These are phyloP conservation scores for Crenuchus spilurus DNA, from an alignment of 2,797 vertebrate genomes.

Conservation along the genomic window DNA sequence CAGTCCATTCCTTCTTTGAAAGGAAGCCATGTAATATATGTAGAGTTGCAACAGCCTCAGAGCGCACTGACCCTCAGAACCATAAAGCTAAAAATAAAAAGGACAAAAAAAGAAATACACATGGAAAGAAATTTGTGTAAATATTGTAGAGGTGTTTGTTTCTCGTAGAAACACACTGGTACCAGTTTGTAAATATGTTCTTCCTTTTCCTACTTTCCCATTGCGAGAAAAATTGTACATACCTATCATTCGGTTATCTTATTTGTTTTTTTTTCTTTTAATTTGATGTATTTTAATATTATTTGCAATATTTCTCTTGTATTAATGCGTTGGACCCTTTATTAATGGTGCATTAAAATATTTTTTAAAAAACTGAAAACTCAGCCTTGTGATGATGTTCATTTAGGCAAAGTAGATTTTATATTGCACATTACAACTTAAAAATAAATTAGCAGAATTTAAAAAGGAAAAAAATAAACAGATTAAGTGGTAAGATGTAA, in stretches of 20 bases:
- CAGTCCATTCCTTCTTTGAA: constrained; percentile 58
- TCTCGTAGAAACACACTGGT: constrained; percentile 86
- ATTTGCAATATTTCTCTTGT: constrained; percentile 89
- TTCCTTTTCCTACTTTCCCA: constrained; percentile 76
- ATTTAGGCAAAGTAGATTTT: too few relatives aligned
- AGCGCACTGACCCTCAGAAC: constrained; percentile 71
- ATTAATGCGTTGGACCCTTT: constrained; percentile 88
- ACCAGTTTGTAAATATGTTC: constrained; percentile 83
- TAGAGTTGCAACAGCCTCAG: constrained; percentile 70
- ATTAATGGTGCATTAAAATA: constrained; percentile 91
- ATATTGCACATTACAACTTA: too few relatives aligned
- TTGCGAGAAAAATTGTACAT: constrained; percentile 80
- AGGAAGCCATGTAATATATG: constrained; percentile 69
- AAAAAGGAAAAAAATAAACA: too few relatives aligned
- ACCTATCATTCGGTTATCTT: constrained; percentile 82
- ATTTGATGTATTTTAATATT: constrained; percentile 86
- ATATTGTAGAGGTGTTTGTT: constrained; percentile 88
- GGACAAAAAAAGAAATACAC: constrained; percentile 59
- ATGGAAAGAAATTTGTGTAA: constrained; percentile 74
- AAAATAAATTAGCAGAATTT: too few relatives aligned
- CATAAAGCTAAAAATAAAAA: constrained; percentile 56
- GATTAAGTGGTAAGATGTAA: too few relatives aligned
- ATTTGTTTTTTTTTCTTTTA: constrained; percentile 71
- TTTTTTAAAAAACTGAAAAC: constrained; percentile 81
- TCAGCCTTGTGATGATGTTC: not conserved